Conservation (phyloP, 2,113 vertebrate genomes). For the Eurystomus gularis region DNA sequence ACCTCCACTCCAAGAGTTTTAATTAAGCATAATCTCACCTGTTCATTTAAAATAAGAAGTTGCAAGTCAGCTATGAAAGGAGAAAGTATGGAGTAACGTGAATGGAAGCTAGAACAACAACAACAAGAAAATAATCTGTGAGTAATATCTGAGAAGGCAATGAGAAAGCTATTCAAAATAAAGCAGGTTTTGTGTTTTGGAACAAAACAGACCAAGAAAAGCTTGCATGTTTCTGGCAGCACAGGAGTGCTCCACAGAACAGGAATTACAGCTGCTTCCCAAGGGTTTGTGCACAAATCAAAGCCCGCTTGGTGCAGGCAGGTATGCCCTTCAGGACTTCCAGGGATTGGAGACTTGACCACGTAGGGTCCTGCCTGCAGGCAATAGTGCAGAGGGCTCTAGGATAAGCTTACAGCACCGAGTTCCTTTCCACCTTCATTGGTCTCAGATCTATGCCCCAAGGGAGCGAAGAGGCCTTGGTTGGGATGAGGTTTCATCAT, state of each 20-base stretch:
- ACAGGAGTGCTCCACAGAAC: background rate
- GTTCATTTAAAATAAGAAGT: constrained; percentile 2
- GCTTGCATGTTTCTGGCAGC: background rate
- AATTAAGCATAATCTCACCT: background rate
- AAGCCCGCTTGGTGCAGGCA: fast-evolving
- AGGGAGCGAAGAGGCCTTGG: background rate
- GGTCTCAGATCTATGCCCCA: background rate
- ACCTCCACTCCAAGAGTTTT: background rate
- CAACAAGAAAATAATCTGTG: background rate
- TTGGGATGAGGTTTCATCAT: background rate
- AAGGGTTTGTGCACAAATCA: background rate
- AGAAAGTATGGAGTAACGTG: background rate
- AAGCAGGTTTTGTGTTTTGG: background rate
- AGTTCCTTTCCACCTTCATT: background rate
- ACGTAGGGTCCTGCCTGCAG: background rate
- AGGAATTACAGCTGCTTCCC: background rate
- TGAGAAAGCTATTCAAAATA: background rate
- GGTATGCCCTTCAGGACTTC: background rate
- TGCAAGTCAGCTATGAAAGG: background rate
- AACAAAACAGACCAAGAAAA: background rate
- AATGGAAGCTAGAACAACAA: background rate
- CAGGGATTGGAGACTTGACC: fast-evolving
- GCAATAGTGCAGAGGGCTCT: background rate
- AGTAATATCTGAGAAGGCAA: background rate
- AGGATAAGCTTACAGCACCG: background rate